phyloP scores from a whole-genome alignment of 2,888 invertebrate genomes.

The Cryptus armator region DNA sequence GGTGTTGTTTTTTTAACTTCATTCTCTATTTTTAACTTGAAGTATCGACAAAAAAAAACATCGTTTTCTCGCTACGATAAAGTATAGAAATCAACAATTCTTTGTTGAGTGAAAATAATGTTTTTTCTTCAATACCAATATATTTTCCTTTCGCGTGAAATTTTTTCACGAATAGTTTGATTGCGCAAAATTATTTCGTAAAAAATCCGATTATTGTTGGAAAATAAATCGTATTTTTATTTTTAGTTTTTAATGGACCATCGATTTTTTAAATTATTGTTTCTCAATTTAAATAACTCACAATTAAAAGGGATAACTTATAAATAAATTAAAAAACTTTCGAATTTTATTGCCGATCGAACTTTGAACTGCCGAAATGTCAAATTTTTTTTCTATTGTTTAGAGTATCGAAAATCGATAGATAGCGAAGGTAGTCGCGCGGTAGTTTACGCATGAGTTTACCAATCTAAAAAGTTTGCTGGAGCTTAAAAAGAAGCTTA shows the following conservation, averaged over 20 bases:
- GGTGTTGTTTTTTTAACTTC: background rate
- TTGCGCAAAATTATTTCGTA: background rate
- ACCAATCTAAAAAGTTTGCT: slow-evolving; percentile 1
- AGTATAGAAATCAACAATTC: background rate
- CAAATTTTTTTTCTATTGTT: background rate
- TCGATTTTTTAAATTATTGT: too few relatives aligned
- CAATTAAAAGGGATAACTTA: background rate
- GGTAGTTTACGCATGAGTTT: background rate
- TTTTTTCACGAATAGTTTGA: background rate
- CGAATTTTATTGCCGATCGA: background rate
- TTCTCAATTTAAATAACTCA: background rate
- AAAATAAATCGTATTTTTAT: background rate
- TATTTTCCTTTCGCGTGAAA: background rate
- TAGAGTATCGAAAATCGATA: slow-evolving; percentile 1
- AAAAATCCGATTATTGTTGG: background rate
- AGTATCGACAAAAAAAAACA: background rate
- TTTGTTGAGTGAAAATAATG: background rate
- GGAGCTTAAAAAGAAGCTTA: background rate
- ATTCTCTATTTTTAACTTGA: background rate
- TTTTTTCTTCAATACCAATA: background rate
- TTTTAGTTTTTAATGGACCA: background rate
- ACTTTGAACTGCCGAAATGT: background rate
- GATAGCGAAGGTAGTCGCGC: too few relatives aligned
- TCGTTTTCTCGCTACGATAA: background rate
- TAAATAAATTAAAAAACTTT: background rate